Evolutionary conservation across 1,140 invertebrate genomes (phyloP).

Genomic region (Prorops nasuta): DNA sequence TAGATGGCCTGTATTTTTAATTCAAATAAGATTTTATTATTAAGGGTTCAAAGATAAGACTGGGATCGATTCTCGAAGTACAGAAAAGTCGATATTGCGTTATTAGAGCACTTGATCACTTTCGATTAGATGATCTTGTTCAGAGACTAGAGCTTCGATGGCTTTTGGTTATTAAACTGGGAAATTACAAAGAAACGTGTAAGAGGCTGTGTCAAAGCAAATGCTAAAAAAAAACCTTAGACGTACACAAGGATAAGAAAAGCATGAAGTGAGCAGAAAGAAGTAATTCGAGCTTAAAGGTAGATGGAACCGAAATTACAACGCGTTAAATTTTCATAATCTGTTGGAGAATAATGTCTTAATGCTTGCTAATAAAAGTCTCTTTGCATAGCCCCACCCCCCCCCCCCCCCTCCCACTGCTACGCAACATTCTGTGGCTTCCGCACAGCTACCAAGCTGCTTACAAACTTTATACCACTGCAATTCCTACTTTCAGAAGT

Average conservation of each 20-base stretch:
- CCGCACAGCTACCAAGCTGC: too few relatives aligned
- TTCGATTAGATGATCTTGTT: too few relatives aligned
- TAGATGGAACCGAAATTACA: slow-evolving; percentile 19
- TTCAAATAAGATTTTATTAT: too few relatives aligned
- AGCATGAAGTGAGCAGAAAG: slow-evolving; percentile 2
- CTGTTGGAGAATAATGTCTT: slow-evolving; percentile 28
- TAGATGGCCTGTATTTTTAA: too few relatives aligned
- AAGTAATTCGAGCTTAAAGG: slow-evolving; percentile 14
- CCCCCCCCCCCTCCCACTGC: slow-evolving; percentile 6
- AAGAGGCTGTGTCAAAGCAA: slow-evolving; percentile 24
- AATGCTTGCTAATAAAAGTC: slow-evolving; percentile 34
- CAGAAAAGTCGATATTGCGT: too few relatives aligned
- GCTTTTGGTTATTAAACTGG: slow-evolving; percentile 31
- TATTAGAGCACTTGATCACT: too few relatives aligned
- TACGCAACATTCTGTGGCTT: slow-evolving; percentile 17
- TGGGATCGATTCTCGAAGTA: too few relatives aligned
- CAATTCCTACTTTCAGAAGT: too few relatives aligned
- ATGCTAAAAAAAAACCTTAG: not conserved
- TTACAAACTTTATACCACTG: too few relatives aligned
- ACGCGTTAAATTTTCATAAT: slow-evolving; percentile 40
- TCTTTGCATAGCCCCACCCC: slow-evolving; percentile 24
- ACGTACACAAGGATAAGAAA: slow-evolving; percentile 3
- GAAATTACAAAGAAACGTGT: slow-evolving; percentile 23
- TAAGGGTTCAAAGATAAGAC: too few relatives aligned
- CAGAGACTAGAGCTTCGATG: too few relatives aligned